These are phyloP conservation scores for Montipora capitata DNA, from an alignment of 92 coral and sea anemone species.

Conservation along the genomic window DNA sequence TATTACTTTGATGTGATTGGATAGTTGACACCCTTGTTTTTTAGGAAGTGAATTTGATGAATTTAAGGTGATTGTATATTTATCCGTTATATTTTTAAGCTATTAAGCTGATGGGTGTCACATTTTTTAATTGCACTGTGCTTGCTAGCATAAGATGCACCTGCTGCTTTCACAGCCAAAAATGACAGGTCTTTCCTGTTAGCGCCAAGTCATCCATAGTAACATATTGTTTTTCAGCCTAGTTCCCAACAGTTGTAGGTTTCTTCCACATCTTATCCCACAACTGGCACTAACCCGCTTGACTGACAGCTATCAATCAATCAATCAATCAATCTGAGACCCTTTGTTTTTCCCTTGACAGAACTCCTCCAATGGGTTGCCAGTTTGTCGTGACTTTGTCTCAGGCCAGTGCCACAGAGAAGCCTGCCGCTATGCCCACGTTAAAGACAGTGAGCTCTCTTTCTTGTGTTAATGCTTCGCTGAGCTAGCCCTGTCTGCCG, in stretches of 20 bases:
- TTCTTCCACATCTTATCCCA: constrained; percentile 1
- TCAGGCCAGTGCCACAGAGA: constrained; percentile 99
- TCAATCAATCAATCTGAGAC: constrained; percentile 58
- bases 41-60: neutral
- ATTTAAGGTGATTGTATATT: neutral
- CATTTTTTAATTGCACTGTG: constrained; percentile 8
- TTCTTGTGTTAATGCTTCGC: constrained; percentile 74
- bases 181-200: neutral
- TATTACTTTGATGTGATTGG: no score
- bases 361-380: constrained; percentile 95
- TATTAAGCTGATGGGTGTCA: neutral
- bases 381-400: constrained; percentile 98
- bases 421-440: constrained; percentile 99
- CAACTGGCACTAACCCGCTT: constrained; percentile 41
- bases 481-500: constrained; percentile 43
- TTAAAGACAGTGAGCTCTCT: constrained; percentile 98
- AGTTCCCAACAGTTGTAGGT: neutral
- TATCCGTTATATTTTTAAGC: neutral
- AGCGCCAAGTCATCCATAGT: neutral
- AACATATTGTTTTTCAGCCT: constrained; percentile 8
- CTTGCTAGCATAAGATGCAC: constrained; percentile 29
- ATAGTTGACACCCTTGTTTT: neutral
- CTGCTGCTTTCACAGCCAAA: constrained; percentile 30
- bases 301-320: constrained; percentile 53
- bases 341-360: constrained; percentile 89